Base-by-base conservation (phyloP, 2,888 invertebrate species). In the Lottia scabra region DNA sequence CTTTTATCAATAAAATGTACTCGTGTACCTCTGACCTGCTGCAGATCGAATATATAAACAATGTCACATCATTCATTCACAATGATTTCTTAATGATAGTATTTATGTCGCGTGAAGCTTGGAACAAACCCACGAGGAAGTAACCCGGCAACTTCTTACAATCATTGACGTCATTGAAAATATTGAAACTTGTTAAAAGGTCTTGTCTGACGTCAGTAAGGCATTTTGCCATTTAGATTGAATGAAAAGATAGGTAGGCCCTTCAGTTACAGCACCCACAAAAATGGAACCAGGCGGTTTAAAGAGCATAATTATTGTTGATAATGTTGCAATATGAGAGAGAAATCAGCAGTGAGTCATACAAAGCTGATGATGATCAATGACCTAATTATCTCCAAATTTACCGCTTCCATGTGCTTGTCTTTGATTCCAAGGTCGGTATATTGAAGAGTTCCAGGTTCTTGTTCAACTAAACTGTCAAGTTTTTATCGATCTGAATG, bases 41-140 rank as follows among this genome's bases (percentile, higher is more conserved):
- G 23, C 23, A 56, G 38, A 56, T 56, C 56, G 56, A 56, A 56
- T 19, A 56, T 23, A 56, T 23, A 56, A 56, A 56, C 19, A 19
- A 56, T 56, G 56, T 56, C 56, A 56, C 56, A 56, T 56, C 56
- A 56, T 56, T 56, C 56, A 56, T 56, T 56, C 56, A 56, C 56
- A 19, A 56, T 56, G 19, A 56, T 56, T 19, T 19, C 56, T 56
- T 56, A 56, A 56, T 56, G 56, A 56, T 56, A 56, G 56, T 56
- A 56, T 56, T 56, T 56, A 19, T 56, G 56, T 56, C 56, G 56
- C 56, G 56, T 23, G 56, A 56, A 56, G 56, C 23, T 56, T 56
- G 19, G 19, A 56, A 56, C 56, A 56, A 56, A 56, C 56, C 56
- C 56, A 56, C 56, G 23, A 56, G 56, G 19, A 23, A 23, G 56